Evolutionary conservation across 2,888 invertebrate species (phyloP).

Genomic region (Luperina testacea): DNA sequence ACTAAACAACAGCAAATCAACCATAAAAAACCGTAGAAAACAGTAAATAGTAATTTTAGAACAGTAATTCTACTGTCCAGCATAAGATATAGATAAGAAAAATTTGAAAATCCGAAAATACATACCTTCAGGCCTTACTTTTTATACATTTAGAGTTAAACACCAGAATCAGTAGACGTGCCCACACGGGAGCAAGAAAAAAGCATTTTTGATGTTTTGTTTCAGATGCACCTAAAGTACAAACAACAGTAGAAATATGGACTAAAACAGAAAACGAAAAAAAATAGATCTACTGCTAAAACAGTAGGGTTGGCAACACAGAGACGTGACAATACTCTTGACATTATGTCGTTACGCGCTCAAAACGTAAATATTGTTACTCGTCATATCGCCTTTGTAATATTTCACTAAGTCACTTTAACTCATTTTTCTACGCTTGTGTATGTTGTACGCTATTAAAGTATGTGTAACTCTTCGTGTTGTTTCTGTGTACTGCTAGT

Average conservation of each 20-base stretch:
- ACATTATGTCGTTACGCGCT: not conserved
- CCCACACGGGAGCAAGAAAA: not conserved
- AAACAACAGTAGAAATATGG: not conserved
- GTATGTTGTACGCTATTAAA: conserved; percentile 49
- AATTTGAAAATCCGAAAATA: not conserved
- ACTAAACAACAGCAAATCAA: not conserved
- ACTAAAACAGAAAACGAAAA: not conserved
- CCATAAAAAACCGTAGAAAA: not conserved
- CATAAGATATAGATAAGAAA: not conserved
- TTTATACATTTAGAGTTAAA: not conserved
- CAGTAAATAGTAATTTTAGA: not conserved
- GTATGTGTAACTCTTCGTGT: conserved; percentile 41
- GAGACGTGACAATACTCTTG: not conserved
- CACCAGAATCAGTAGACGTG: not conserved
- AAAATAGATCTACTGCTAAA: not conserved
- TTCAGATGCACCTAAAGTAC: not conserved
- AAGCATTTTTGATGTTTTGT: not conserved
- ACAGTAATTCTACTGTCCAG: not conserved
- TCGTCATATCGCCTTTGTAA: conserved; percentile 9
- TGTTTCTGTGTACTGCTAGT: conserved; percentile 49
- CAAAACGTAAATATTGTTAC: not conserved
- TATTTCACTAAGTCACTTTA: conserved; percentile 10
- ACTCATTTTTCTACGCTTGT: conserved; percentile 21
- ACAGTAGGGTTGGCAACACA: not conserved
- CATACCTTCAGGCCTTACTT: not conserved